Evolutionary conservation across 1,140 invertebrate species (phyloP), one percentile per base, ranked within the genome.

Genomic region (Hypsibius dujardini): DNA sequence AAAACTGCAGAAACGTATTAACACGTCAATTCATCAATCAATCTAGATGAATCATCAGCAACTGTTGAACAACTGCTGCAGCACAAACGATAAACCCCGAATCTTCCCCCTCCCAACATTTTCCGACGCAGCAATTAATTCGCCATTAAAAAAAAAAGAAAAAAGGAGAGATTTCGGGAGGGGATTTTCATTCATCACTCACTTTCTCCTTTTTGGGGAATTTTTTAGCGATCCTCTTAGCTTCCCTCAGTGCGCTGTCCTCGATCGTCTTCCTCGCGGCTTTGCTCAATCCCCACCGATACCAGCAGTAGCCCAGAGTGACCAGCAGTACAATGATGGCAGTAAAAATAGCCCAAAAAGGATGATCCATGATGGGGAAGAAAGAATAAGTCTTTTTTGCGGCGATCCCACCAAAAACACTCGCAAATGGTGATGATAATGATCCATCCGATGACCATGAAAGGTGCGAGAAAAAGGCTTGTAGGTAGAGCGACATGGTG

Each of bases 181-280:
- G 28, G 28, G 28, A 28, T 28, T 28, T 28, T 28, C 28, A 28
- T 28, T 28, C 28, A 28, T 28, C 28, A 28, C 28, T 56, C 50
- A 56, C 50, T n/a, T 56, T 56, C n/a, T 56, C 50, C n/a, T 56
- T 56, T 56, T n/a, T 56, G 50, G 50, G 50, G 50, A 56, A 56
- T 56, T 56, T 56, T 56, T n/a, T 56, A 56, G 7, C n/a, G n/a
- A n/a, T 56, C n/a, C 50, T 56, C 7, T 12, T n/a, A 56, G 50
- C 50, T 7, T 56, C n/a, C n/a, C n/a, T 56, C 50, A n/a, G 7
- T 56, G 7, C 50, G 7, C n/a, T n/a, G 7, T 56, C n/a, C 50
- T 56, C 50, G 7, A 56, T 7, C 50, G 7, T 56, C n/a, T 56
- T 56, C 50, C n/a, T 56, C 50, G 7, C 50, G 7, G 7, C 7